Percentiles rank a stretch among this genome's conserved stretches.
phyloP scores from a whole-genome alignment of 1,140 invertebrate genomes.

The Nymphalis io region DNA sequence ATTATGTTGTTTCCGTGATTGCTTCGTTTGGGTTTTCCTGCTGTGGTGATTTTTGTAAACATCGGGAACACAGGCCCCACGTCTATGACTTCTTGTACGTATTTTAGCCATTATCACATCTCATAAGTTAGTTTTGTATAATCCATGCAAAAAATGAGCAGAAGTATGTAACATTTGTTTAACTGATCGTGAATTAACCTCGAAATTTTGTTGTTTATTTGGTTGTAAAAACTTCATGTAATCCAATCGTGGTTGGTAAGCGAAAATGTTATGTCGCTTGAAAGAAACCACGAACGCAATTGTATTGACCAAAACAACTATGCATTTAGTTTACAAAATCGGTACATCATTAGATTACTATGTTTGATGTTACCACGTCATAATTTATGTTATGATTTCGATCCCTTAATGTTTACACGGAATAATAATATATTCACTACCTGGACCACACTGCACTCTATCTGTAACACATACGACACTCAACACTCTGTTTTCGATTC shows the following conservation, averaged over 20 bases:
- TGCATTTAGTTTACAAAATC: conserved; percentile 19
- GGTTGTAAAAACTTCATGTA: conserved; percentile 37
- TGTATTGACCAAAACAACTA: conserved; percentile 40
- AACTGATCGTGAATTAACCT: conserved; percentile 51
- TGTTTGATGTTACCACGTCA: conserved; percentile 18
- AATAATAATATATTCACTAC: conserved; percentile 7
- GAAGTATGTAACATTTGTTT: conserved; percentile 20
- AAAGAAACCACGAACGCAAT: conserved; percentile 47
- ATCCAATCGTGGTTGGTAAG: conserved; percentile 44
- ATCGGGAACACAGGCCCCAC: conserved; percentile 74
- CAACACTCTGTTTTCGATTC: no score
- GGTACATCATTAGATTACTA: conserved; percentile 13
- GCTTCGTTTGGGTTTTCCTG: conserved; percentile 56
- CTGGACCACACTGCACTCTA: not conserved
- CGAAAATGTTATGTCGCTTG: conserved; percentile 46
- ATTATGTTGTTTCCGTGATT: conserved; percentile 71
- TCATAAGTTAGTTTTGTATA: conserved; percentile 32
- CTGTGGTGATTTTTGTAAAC: conserved; percentile 75
- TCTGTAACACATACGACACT: not conserved
- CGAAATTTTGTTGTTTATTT: conserved; percentile 58
- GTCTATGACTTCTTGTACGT: conserved; percentile 79
- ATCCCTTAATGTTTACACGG: conserved; percentile 17
- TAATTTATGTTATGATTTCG: conserved; percentile 22
- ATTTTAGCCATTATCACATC: conserved; percentile 66
- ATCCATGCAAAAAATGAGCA: conserved; percentile 26